Conservation (phyloP, 2,797 vertebrate genomes). For the Leuciscus waleckii region DNA sequence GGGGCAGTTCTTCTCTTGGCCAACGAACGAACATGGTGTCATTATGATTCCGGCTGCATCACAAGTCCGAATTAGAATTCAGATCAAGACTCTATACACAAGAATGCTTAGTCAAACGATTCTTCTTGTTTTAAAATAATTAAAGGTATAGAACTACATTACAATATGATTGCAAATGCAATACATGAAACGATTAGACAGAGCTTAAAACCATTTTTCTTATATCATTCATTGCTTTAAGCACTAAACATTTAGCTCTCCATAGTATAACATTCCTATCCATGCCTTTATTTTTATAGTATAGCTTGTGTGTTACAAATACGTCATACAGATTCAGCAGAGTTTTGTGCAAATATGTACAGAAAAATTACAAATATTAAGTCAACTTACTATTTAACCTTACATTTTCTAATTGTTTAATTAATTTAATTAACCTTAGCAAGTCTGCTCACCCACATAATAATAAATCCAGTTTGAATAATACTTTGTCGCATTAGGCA, state of each 20-base stretch:
- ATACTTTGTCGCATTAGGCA: not conserved
- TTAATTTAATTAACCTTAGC: not conserved
- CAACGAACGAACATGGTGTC: not conserved
- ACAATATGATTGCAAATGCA: not conserved
- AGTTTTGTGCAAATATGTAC: not conserved
- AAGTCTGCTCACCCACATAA: not conserved
- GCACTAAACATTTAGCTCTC: not conserved
- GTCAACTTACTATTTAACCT: not conserved
- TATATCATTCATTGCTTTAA: not conserved
- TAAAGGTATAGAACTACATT: not conserved
- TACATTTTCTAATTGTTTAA: not conserved
- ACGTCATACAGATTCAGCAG: not conserved
- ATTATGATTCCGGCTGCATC: not conserved
- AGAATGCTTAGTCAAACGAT: not conserved
- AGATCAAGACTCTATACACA: not conserved
- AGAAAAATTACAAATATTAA: not conserved
- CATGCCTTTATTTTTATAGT: not conserved
- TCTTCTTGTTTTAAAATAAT: not conserved
- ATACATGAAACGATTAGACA: not conserved
- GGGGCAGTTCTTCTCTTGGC: too few relatives aligned
- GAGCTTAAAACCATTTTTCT: not conserved
- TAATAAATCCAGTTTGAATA: not conserved
- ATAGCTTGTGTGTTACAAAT: not conserved
- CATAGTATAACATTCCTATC: not conserved
- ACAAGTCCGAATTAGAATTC: not conserved